Conservation (phyloP, 1,140 invertebrate genomes). For the Portunus trituberculatus region DNA sequence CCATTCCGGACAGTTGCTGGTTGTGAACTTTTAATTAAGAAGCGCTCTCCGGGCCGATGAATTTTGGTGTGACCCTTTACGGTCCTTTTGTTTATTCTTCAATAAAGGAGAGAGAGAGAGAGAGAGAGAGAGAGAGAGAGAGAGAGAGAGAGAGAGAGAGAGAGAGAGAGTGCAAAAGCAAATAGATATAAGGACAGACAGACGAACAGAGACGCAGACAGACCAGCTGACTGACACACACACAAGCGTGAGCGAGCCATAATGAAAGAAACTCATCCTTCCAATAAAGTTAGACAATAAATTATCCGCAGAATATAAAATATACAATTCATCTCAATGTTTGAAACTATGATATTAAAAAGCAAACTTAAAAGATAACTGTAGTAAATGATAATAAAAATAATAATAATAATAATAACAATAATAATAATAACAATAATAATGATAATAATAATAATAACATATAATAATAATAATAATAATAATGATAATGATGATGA, state of each 20-base stretch:
- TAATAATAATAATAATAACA: too few species aligned
- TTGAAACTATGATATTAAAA: too few species aligned
- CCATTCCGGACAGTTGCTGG: slow-evolving; percentile 56
- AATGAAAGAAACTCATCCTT: too few species aligned
- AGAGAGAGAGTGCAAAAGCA: slow-evolving; percentile 56
- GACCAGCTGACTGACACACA: background rate
- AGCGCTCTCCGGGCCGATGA: slow-evolving; percentile 34
- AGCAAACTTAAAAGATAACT: too few species aligned
- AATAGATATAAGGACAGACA: slow-evolving; percentile 27
- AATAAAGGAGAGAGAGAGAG: background rate
- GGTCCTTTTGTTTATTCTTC: slow-evolving; percentile 54
- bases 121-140: background rate
- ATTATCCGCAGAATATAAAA: too few species aligned
- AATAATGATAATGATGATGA: too few species aligned
- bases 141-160: slow-evolving; percentile 21
- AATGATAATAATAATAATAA: too few species aligned
- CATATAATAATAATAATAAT: too few species aligned
- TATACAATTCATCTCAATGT: too few species aligned
- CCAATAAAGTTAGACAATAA: too few species aligned
- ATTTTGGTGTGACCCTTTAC: slow-evolving; percentile 57
- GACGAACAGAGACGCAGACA: background rate
- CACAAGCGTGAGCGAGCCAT: background rate
- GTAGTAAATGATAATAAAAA: too few species aligned
- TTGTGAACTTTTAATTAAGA: slow-evolving; percentile 73
- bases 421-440: too few species aligned